A percentile compares a stretch with the other conserved stretches of the same genome.
Evolutionary conservation across 1,140 invertebrate species (phyloP).

Genomic region (Sweltsa coloradensis): DNA sequence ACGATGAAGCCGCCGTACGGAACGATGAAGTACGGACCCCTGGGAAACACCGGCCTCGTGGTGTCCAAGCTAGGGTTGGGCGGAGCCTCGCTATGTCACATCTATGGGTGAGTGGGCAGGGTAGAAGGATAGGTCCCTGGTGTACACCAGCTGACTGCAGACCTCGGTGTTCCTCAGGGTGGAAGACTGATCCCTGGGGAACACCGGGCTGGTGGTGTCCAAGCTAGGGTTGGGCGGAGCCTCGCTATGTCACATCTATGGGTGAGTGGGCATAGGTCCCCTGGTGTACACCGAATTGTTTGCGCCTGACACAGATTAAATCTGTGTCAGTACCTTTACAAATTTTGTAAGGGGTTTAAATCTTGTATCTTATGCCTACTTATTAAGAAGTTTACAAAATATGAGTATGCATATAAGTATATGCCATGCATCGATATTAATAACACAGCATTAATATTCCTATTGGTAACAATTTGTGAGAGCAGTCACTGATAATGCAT

Average conservation of each 20-base stretch:
- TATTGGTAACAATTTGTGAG: neutral
- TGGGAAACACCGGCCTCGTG: slow-evolving; percentile 43
- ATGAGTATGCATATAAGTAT: too few species aligned
- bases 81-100: slow-evolving; percentile 30
- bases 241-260: slow-evolving; percentile 39
- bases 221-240: slow-evolving; percentile 40
- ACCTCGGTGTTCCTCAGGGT: neutral
- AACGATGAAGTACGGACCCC: slow-evolving; percentile 38
- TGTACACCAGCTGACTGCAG: slow-evolving; percentile 2
- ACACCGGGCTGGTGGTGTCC: slow-evolving; percentile 41
- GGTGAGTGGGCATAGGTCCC: slow-evolving; percentile 29
- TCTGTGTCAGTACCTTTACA: too few species aligned
- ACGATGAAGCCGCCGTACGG: slow-evolving; percentile 36
- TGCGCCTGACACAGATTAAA: too few species aligned
- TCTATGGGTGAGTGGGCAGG: slow-evolving; percentile 28
- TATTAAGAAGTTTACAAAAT: too few species aligned
- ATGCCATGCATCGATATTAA: neutral
- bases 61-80: slow-evolving; percentile 48
- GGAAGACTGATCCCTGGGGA: too few species aligned
- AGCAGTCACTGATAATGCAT: neutral
- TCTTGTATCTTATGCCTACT: too few species aligned
- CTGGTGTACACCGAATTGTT: too few species aligned
- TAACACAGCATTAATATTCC: neutral
- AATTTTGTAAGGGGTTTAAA: too few species aligned
- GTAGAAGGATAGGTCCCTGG: neutral